phyloP scores from a whole-genome alignment of 1,140 invertebrate species.

The Lordiphosa mommai region DNA sequence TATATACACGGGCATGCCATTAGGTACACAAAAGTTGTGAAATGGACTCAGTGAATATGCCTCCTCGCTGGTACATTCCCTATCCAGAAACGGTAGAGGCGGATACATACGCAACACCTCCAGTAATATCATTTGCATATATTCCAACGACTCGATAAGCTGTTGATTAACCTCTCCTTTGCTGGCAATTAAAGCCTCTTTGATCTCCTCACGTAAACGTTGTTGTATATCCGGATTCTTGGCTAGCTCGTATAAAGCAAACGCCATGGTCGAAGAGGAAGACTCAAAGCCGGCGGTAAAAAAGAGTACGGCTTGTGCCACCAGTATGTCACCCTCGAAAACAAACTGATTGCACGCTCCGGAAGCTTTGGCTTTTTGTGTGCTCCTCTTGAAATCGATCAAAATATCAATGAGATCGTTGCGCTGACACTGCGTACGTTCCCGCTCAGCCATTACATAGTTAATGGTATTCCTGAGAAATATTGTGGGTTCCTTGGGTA shows the following conservation, averaged over 20 bases:
- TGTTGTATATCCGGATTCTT: constrained; percentile 79
- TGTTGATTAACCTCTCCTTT: constrained; percentile 78
- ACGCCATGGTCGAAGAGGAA: constrained; percentile 79
- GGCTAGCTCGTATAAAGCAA: constrained; percentile 81
- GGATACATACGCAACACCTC: constrained; percentile 84
- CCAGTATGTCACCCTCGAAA: constrained; percentile 79
- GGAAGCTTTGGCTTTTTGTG: constrained; percentile 29
- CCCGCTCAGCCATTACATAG: constrained; percentile 74
- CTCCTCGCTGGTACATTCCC: constrained; percentile 70
- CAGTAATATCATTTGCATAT: constrained; percentile 78
- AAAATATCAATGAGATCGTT: constrained; percentile 80
- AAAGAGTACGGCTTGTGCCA: constrained; percentile 84
- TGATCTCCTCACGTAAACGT: constrained; percentile 79
- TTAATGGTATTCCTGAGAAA: constrained; percentile 78
- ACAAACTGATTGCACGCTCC: constrained; percentile 27
- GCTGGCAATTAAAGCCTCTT: constrained; percentile 67
- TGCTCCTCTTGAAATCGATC: constrained; percentile 59
- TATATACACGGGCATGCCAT: constrained; percentile 68
- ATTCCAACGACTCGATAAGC: constrained; percentile 78
- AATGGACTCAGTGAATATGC: constrained; percentile 54
- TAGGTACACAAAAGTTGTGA: constrained; percentile 49
- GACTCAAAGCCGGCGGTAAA: constrained; percentile 83
- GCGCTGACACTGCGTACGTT: constrained; percentile 49
- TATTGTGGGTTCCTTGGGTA: constrained; percentile 29
- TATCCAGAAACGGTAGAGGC: constrained; percentile 81